Base-by-base conservation (phyloP, 2,797 vertebrate species). In the Gallinago stenura region DNA sequence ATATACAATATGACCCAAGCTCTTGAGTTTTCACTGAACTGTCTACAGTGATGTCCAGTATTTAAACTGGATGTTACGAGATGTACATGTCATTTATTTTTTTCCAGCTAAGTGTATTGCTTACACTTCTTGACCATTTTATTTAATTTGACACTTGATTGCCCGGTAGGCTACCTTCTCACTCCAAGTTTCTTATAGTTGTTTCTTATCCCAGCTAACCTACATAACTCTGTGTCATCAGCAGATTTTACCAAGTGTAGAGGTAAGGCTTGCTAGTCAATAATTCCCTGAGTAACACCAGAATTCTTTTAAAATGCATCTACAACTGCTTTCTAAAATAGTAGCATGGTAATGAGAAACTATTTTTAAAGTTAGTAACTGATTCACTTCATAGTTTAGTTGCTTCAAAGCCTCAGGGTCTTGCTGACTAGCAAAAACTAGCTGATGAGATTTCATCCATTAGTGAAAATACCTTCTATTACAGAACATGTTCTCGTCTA, bases 391-490 rank as follows among this genome's bases (percentile, higher is more conserved):
- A 26, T 56, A 57, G 10, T 50, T 66, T 56, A 65, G 51, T 70
- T 92, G 48, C 39, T 92, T 94, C 51, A 77, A n/a, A 94, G 22
- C 58, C 56, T 91, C 31, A 28, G 35, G n/a, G 35, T 76, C 58
- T 89, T 79, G 6, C 39, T 92, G 68, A 60, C 35, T 58, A 73
- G 13, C n/a, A 62, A 82, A 81, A 26, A 78, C 45, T 68, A 58
- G 25, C 28, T 56, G 51, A 79, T 86, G 37, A 46, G 24, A 54
- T 82, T 86, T 90, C 54, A 79, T 65, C 53, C 39, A 26, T 62
- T 91, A 69, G n/a, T 81, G 62, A 88, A 94, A 95, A 46, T 78
- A 68, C 12, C 58, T 85, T 91, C 48, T 71, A 5, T 54, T 83
- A 30, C 26, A 78, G 48, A 81, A 54, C 17, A 45, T 50, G 11